Percentiles rank a stretch among this genome's conserved stretches.
phyloP scores from a whole-genome alignment of 2,797 vertebrate species.

The Channa striata region DNA sequence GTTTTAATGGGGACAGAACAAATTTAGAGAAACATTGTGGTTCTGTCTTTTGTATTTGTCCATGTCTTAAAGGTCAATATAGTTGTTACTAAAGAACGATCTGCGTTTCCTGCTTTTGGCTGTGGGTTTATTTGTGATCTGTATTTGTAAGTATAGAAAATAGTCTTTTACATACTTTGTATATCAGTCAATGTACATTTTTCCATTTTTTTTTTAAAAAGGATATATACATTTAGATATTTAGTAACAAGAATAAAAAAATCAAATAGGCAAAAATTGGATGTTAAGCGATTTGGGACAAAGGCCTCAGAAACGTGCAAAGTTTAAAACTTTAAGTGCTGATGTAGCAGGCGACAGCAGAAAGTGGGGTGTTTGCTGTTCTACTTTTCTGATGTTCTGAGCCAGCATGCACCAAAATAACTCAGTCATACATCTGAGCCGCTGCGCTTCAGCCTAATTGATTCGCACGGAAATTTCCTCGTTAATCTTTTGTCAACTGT shows the following conservation, averaged over 20 bases:
- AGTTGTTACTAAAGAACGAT: no score
- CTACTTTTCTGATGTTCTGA: not conserved
- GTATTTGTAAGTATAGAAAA: no score
- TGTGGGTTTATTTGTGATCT: no score
- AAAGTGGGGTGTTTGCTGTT: not conserved
- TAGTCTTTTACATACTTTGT: not conserved
- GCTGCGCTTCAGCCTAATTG: not conserved
- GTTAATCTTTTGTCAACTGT: not conserved
- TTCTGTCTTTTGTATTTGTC: not conserved
- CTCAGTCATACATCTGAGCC: not conserved
- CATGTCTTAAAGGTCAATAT: not conserved
- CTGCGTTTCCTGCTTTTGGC: no score
- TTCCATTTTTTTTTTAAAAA: not conserved
- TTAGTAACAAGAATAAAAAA: not conserved
- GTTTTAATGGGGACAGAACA: no score
- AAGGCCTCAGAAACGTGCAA: not conserved
- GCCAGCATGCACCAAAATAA: not conserved
- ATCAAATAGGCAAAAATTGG: not conserved
- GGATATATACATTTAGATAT: not conserved
- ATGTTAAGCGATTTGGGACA: not conserved
- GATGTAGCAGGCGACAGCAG: no score
- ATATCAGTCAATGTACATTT: not conserved
- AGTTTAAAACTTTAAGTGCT: not conserved
- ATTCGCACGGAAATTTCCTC: not conserved
- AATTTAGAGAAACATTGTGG: not conserved